Evolutionary conservation across 2,888 invertebrate genomes (phyloP), one percentile per base, ranked within the genome.

Genomic region (Phytoseiulus persimilis): DNA sequence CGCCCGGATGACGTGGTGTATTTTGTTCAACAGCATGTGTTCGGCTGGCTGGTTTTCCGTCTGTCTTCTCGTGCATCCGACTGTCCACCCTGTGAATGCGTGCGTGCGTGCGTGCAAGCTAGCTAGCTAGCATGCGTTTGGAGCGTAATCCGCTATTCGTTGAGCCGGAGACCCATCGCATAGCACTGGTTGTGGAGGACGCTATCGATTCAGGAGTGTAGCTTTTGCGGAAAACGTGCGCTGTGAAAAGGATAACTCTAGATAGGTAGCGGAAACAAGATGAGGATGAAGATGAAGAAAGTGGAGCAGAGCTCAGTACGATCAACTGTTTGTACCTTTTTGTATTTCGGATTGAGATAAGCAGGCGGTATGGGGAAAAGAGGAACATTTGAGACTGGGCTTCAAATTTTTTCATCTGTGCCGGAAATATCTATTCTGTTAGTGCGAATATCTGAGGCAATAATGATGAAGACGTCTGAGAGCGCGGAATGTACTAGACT

Each of bases 251-350:
- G 65, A 65, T 18, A 28, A 65, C 65, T 65, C 65, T 65, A 65
- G 65, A 65, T 65, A 65, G 65, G 65, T 65, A 65, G 65, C 18
- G 65, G 18, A 65, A 65, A 65, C 18, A 65, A 14, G 65, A 3
- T 65, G 28, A 65, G 5, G 28, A 65, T 23, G 14, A 65, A 14
- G 65, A 65, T 28, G 18, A 65, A 1, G 65, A 2, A 65, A 65
- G 65, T 65, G 5, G 65, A 65, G 65, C 65, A 65, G 65, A 65
- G 65, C 65, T 65, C 65, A 65, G 65, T 28, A 65, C 65, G 65
- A 65, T 65, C 65, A 65, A 65, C 65, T 65, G 65, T 65, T 65
- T 65, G 65, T 65, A 65, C 65, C 65, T 65, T 65, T 65, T 65
- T 65, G 65, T 65, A 65, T 65, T 65, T 28, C 65, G 65, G 65